Percentiles rank a stretch among this genome's conserved stretches.
phyloP scores from a whole-genome alignment of 30 jellyfish, hydroid and myxozoan genomes.

The Pelagia noctiluca region DNA sequence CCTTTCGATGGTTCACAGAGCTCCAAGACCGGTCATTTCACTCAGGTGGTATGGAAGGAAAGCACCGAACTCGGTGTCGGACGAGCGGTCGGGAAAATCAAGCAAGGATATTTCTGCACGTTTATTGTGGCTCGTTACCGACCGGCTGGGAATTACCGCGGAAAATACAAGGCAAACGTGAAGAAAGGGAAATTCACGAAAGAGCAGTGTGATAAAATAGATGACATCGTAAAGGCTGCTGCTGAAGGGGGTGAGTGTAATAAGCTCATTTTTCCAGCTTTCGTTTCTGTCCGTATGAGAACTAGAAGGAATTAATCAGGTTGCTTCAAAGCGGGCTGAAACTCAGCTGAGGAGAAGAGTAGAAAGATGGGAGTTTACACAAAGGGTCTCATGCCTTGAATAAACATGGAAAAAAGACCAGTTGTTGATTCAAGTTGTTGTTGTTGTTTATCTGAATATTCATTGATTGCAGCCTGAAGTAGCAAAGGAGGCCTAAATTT shows the following conservation, averaged over 20 bases:
- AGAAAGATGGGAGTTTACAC: too few relatives aligned
- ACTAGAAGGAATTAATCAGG: too few relatives aligned
- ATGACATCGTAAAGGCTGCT: constrained; percentile 7
- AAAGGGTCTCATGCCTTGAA: too few relatives aligned
- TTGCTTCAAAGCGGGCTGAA: too few relatives aligned
- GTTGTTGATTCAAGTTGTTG: too few relatives aligned
- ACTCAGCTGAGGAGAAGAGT: too few relatives aligned
- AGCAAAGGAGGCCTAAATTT: too few relatives aligned
- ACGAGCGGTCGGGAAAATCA: constrained; percentile 61
- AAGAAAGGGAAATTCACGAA: constrained; percentile 65
- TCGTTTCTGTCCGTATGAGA: too few relatives aligned
- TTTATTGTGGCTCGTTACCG: constrained; percentile 79
- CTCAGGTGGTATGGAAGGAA: constrained; percentile 91
- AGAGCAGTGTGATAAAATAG: constrained; percentile 35
- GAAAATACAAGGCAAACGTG: constrained; percentile 74
- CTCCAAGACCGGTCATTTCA: constrained; percentile 82
- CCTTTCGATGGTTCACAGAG: constrained; percentile 35
- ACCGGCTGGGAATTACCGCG: constrained; percentile 80
- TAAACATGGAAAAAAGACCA: too few relatives aligned
- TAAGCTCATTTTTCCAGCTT: too few relatives aligned
- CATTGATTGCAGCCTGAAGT: too few relatives aligned
- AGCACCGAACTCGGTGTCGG: constrained; percentile 83
- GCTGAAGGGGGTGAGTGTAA: not conserved
- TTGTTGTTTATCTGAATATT: too few relatives aligned
- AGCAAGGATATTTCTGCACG: constrained; percentile 65